Conservation (phyloP, 1,140 invertebrate species). For the Stenopsyche tienmushanensis region DNA sequence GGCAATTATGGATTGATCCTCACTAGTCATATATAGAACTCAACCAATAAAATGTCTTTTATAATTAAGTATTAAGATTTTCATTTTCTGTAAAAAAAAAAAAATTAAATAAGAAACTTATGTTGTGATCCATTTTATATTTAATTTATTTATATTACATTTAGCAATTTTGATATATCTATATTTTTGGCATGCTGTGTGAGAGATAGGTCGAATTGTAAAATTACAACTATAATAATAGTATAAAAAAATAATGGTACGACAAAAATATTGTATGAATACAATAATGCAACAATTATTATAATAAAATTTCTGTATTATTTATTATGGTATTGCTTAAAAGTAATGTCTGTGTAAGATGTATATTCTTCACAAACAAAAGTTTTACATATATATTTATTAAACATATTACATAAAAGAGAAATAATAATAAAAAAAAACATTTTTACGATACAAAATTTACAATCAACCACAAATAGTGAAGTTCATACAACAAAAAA, state of each 20-base stretch:
- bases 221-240: conserved; percentile 14
- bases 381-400: no score
- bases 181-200: conserved; percentile 22
- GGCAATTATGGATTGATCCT: no score
- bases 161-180: conserved; percentile 12
- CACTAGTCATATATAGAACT: no score
- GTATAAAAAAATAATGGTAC: conserved; percentile 8
- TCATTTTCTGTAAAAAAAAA: neutral
- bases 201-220: conserved; percentile 11
- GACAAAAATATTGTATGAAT: conserved; percentile 9
- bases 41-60: no score
- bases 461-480: no score
- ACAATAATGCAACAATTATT: conserved; percentile 11
- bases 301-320: conserved; percentile 1
- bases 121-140: conserved; percentile 2
- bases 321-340: conserved; percentile 16
- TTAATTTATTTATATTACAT: conserved; percentile 22
- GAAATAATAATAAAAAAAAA: no score
- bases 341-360: neutral
- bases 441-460: no score
- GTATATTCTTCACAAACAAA: no score
- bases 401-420: no score
- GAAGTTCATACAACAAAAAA: no score
- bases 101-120: neutral
- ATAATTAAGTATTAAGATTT: no score